These are phyloP conservation scores for Cardiocondyla obscurior DNA, from an alignment of 1,140 invertebrate genomes.

Conservation along the genomic window DNA sequence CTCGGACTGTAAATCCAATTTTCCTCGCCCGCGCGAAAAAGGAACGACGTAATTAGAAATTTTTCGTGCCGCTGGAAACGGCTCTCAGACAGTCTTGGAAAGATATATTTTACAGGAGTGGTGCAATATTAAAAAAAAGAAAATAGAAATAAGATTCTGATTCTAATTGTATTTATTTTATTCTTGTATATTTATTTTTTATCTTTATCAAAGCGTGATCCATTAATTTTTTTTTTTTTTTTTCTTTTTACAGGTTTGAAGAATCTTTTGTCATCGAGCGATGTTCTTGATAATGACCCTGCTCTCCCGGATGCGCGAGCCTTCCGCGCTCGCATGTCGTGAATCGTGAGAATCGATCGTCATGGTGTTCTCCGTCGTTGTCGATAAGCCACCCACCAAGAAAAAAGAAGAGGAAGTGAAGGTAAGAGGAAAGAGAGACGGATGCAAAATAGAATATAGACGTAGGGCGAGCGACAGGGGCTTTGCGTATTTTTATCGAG, in stretches of 20 bases:
- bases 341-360: conserved; percentile 13
- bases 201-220: not conserved
- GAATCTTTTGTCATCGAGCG: not conserved
- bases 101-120: no score
- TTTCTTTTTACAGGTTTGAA: not conserved
- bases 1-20: not conserved
- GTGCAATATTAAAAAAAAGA: not conserved
- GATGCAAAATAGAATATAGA: not conserved
- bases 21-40: not conserved
- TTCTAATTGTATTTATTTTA: no score
- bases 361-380: not conserved
- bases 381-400: conserved; percentile 9
- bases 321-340: not conserved
- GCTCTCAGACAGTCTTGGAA: not conserved
- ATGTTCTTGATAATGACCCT: not conserved
- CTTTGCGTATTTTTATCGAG: conserved; percentile 29
- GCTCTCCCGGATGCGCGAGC: not conserved
- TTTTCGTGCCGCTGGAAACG: not conserved
- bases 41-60: not conserved
- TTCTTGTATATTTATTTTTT: not conserved
- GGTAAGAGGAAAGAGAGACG: not conserved
- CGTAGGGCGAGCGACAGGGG: no score
- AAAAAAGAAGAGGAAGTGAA: not conserved
- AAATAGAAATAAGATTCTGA: not conserved
- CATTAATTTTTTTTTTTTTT: not conserved